A percentile compares a stretch with the other conserved stretches of the same genome.
Conservation (phyloP, 1,140 invertebrate species). For the Lysiphlebus fabarum region DNA sequence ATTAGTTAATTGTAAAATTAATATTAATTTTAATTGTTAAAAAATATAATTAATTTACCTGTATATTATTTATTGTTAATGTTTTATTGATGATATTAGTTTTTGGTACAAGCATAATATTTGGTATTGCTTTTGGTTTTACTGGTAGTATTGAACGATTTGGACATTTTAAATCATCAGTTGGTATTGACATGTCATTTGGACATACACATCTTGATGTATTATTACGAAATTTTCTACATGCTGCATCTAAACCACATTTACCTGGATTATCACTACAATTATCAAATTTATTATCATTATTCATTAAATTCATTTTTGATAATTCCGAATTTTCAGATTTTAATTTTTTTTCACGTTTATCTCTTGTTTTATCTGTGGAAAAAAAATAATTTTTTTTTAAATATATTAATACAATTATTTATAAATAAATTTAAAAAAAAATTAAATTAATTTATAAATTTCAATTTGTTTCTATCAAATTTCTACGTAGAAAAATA, state of each 20-base stretch:
- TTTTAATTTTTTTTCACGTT: constrained; percentile 11
- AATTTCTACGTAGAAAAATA: too few relatives aligned
- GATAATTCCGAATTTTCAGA: constrained; percentile 28
- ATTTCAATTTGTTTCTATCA: too few relatives aligned
- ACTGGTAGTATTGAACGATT: constrained; percentile 23
- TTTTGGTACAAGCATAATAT: constrained; percentile 59
- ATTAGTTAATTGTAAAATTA: too few relatives aligned
- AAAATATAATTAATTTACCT: too few relatives aligned
- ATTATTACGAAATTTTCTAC: constrained; percentile 52
- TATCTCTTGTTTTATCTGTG: constrained; percentile 26
- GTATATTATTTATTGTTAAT: too few relatives aligned
- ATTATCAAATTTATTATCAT: constrained; percentile 31
- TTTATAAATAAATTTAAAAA: too few relatives aligned
- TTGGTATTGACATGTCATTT: constrained; percentile 61
- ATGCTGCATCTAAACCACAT: constrained; percentile 64
- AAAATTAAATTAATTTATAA: too few relatives aligned
- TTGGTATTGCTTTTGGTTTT: constrained; percentile 36
- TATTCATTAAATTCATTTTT: not conserved
- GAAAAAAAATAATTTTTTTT: constrained; percentile 9
- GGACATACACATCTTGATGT: constrained; percentile 65
- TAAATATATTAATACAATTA: too few relatives aligned
- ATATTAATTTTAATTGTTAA: too few relatives aligned
- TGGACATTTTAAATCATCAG: constrained; percentile 62
- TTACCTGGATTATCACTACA: constrained; percentile 49
- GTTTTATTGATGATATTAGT: constrained; percentile 48